Base-by-base conservation (phyloP, 2,113 vertebrate genomes). In the Pluvialis apricaria region DNA sequence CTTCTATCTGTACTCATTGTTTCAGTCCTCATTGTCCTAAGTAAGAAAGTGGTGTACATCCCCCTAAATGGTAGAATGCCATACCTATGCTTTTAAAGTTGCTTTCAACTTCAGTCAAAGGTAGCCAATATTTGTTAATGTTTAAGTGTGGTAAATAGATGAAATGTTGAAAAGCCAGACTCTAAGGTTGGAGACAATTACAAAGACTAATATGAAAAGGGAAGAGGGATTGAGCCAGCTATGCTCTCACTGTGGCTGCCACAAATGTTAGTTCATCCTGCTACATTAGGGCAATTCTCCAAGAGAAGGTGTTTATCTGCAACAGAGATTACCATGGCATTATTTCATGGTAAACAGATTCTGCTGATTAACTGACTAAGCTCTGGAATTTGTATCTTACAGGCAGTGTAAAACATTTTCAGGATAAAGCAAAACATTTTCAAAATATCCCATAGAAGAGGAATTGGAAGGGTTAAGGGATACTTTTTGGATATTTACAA, bases 111-210 rank as follows among this genome's bases (percentile, higher is more conserved):
- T 73, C 52, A 52, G 78, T 21, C 20, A 31, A 11, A 36, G 28
- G 16, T 7, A 32, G 15, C 22, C 6, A 12, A 2, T 45, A 45
- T 45, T 62, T 81, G 22, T 5, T 49, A 45, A 40, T 0, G 3
- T 54, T 62, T 29, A 45, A 72, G 14, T 57, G 54, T 42, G 55
- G 54, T 11, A 32, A 58, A 51, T 1, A 51, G 17, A 7, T 47
- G 26, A 77, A 77, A 62, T 2, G 1, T 38, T 38, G 24, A 42
- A 71, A 88, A 76, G 15, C 14, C 51, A 42, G 42, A 58, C 42
- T 32, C 31, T 28, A 38, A 8, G 20, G 15, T 31, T 62, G 54
- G 26, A 73, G 20, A 36, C 15, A 38, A 55, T 18, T 42, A 8
- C 5, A 29, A 78, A 54, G 16, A 49, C 45, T 21, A 51, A 40